Base-by-base conservation (phyloP, 37 sponge, comb jelly and placozoan species). In the Beroe ovata region DNA sequence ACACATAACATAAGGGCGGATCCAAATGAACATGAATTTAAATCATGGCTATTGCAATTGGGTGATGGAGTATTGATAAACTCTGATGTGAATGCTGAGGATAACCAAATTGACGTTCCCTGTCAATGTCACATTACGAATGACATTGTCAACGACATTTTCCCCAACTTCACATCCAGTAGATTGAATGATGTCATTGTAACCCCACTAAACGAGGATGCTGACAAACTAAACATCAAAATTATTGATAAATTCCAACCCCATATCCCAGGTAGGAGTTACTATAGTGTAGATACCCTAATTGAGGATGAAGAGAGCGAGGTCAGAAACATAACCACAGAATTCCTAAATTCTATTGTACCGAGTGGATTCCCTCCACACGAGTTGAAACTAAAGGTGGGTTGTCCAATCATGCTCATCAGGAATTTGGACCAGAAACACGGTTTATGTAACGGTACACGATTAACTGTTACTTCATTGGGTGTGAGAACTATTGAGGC, bases 401-500 rank as follows among this genome's bases (percentile, higher is more conserved):
- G 66, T 21, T 64, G 42, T 22, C 40, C 90, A 22, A 1, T 66
- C 1, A 90, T 69, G 0, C 19, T 90, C 11, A 38, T 34, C 25
- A 66, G 66, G 6, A 64, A 47, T 64, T 29, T 90, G 20, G 90
- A 90, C 29, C 71, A 58, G 16, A 90, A 64, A 29, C 20, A 64
- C 4, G 90, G 64, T 34, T 18, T 64, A 26, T 90, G 90, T 69
- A 90, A 90, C 38, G 90, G 90, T 58, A 64, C 66, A 1, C 66
- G 90, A 11, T 64, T 90, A 36, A 33, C 3, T 26, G 66, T 90
- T 38, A 37, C 6, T 11, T 33, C 64, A 38, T 22, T 64, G 2
- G 42, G 47, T n/a, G 26, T 8, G 0, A 29, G 41, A 59, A 33
- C 33, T 90, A 90, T 64, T 39, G 71, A 90, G 28, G 90, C 71